A percentile compares a stretch with the other conserved stretches of the same genome.
Conservation (phyloP, 2,888 invertebrate species). For the Formica aserva region DNA sequence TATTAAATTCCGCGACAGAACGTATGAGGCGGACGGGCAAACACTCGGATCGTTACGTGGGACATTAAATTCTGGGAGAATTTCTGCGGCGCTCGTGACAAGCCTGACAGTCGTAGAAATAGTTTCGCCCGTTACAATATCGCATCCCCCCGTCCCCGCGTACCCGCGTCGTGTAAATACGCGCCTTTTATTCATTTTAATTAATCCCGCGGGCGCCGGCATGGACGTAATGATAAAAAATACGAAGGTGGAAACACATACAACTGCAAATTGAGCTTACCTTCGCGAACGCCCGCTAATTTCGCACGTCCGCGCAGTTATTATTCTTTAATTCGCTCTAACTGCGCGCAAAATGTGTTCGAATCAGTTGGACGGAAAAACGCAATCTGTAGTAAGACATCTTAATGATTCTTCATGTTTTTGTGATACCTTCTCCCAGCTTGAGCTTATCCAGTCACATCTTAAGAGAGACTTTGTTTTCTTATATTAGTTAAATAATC, state of each 20-base stretch:
- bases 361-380: conserved; percentile 11
- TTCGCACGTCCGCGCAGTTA: conserved; percentile 41
- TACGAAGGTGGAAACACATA: conserved; percentile 32
- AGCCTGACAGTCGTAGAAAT: conserved; percentile 64
- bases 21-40: conserved; percentile 59
- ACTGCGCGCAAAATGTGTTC: conserved; percentile 22
- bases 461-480: background rate
- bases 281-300: conserved; percentile 37
- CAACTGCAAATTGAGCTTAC: conserved; percentile 32
- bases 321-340: conserved; percentile 49
- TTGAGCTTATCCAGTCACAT: background rate
- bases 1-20: conserved; percentile 75
- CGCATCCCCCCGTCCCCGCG: conserved; percentile 42
- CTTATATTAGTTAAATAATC: too few relatives aligned
- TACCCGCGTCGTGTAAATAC: conserved; percentile 53
- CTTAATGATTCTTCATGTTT: background rate
- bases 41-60: conserved; percentile 75
- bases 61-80: conserved; percentile 73
- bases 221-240: conserved; percentile 50
- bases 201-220: conserved; percentile 48
- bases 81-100: conserved; percentile 65
- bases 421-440: background rate
- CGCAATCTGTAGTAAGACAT: conserved; percentile 29
- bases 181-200: conserved; percentile 52
- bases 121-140: conserved; percentile 58